Conservation (phyloP, 1,140 invertebrate species). For the Ips typographus region DNA sequence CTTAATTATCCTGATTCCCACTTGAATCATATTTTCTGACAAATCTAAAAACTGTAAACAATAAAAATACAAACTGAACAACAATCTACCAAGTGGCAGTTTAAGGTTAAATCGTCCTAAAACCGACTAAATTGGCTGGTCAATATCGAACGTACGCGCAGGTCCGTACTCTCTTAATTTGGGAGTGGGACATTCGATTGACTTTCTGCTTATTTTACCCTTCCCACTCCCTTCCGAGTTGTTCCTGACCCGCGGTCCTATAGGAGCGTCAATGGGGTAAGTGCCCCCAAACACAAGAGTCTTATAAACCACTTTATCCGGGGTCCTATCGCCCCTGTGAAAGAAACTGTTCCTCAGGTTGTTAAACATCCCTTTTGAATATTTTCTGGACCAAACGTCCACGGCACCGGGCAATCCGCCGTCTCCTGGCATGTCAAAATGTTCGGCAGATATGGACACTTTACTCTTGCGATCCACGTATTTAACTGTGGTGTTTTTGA, state of each 20-base stretch:
- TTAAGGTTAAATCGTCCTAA: too few species aligned
- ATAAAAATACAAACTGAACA: too few species aligned
- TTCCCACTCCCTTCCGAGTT: slow-evolving; percentile 20
- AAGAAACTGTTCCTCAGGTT: slow-evolving; percentile 49
- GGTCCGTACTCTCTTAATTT: slow-evolving; percentile 52
- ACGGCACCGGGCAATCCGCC: slow-evolving; percentile 64
- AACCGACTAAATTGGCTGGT: slow-evolving; percentile 56
- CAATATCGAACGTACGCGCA: slow-evolving; percentile 64
- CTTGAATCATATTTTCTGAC: too few species aligned
- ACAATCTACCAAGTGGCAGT: too few species aligned
- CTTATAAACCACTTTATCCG: slow-evolving; percentile 54
- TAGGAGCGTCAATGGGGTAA: slow-evolving; percentile 74
- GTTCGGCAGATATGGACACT: slow-evolving; percentile 46
- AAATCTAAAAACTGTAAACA: too few species aligned
- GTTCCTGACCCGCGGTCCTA: slow-evolving; percentile 21
- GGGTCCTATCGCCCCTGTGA: slow-evolving; percentile 37
- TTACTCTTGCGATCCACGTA: slow-evolving; percentile 44
- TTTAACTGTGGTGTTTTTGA: slow-evolving; percentile 42
- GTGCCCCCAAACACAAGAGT: slow-evolving; percentile 78
- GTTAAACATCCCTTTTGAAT: slow-evolving; percentile 46
- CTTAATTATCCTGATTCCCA: too few species aligned
- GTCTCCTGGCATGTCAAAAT: slow-evolving; percentile 44
- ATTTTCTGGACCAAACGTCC: slow-evolving; percentile 58
- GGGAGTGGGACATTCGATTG: slow-evolving; percentile 14
- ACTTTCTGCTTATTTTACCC: slow-evolving; percentile 11